Base-by-base conservation (phyloP, 2,888 invertebrate species). In the Ephialtes manifestator region DNA sequence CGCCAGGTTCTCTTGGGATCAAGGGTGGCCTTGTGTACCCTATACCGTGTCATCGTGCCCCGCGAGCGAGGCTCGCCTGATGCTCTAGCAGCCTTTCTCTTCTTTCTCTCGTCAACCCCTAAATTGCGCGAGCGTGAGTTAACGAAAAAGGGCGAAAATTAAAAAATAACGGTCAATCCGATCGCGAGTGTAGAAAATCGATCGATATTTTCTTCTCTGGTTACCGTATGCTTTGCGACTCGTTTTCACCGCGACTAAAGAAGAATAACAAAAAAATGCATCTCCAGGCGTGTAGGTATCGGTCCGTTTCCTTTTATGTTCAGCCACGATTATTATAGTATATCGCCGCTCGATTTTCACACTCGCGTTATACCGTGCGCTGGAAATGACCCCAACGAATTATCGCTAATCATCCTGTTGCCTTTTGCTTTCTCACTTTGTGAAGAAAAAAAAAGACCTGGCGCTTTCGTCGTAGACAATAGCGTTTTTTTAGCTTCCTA, bases 41-140 rank as follows among this genome's bases (percentile, higher is more conserved):
- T 63, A 58, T 18, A 81, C 60, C 81, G 84, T 81, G 84, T 84
- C 84, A 84, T 84, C 83, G 78, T 74, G 58, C 67, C 13, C 55
- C 18, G 43, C 48, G 58, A n/a, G 13, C 80, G 80, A 67, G 48
- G 58, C 68, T n/a, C 60, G 70, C 58, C 55, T 39, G 76, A 63
- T 43, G 85, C 58, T 55, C 35, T 35, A 35, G 31, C 60, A 60
- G 71, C 58, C 48, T 76, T 72, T 67, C 67, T 79, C 80, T 72
- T 75, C 81, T 85, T 74, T 81, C 58, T 78, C 72, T 18, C 79
- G 79, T 68, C 72, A 83, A 83, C 88, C 87, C 85, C 86, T 83
- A 91, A 91, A 91, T 91, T 90, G 89, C 89, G 89, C 88, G 87
- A 90, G 88, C 90, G 89, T 91, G 91, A 91, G 90, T 89, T 88